Percentiles rank a stretch among this genome's conserved stretches.
Conservation (phyloP, 2,888 invertebrate species). For the Coelopa pilipes region DNA sequence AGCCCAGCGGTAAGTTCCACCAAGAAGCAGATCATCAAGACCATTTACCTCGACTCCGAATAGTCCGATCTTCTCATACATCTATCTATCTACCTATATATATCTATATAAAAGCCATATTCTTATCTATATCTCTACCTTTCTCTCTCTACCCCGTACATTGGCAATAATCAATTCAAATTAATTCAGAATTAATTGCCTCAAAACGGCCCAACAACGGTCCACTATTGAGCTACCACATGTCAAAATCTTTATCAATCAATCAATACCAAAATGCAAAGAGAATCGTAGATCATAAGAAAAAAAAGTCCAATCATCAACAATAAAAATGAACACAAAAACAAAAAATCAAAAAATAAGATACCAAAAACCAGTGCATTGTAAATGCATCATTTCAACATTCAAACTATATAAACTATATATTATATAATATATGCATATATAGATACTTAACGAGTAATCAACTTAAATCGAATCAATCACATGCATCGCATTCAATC, state of each 20-base stretch:
- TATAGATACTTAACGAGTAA: conserved; percentile 50
- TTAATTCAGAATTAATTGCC: conserved; percentile 48
- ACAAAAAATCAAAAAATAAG: conserved; percentile 38
- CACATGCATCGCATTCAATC: neutral
- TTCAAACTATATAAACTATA: conserved; percentile 44
- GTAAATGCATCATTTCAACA: conserved; percentile 45
- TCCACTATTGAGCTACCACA: conserved; percentile 55
- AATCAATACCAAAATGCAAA: conserved; percentile 53
- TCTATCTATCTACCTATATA: too few species aligned
- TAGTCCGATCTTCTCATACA: neutral
- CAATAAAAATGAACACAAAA: conserved; percentile 37
- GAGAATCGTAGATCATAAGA: conserved; percentile 60
- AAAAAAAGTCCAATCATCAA: conserved; percentile 30
- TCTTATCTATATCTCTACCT: conserved; percentile 43
- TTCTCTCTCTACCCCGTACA: conserved; percentile 34
- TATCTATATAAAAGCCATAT: too few species aligned
- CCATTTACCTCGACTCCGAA: conserved; percentile 34
- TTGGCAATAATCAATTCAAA: conserved; percentile 12
- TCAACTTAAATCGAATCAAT: conserved; percentile 44
- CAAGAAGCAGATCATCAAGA: conserved; percentile 22
- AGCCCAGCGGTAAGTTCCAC: conserved; percentile 86
- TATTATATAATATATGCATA: conserved; percentile 23
- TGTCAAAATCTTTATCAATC: conserved; percentile 34
- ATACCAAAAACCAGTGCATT: conserved; percentile 46
- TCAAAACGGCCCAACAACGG: conserved; percentile 56